Percentiles rank a stretch among this genome's conserved stretches.
Evolutionary conservation across 2,888 invertebrate species (phyloP).

Genomic region (Leucania comma): DNA sequence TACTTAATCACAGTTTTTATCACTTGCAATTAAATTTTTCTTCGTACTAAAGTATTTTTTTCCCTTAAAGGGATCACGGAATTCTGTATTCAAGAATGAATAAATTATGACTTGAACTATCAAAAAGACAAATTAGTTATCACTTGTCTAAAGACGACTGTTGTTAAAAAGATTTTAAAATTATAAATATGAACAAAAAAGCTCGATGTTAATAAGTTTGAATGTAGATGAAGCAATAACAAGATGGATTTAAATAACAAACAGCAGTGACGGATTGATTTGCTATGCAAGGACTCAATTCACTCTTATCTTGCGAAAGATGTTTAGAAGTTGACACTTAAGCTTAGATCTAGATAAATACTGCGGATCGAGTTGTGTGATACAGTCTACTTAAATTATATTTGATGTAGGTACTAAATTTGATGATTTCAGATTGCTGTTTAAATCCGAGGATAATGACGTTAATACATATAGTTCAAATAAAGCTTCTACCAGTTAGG

Average conservation of each 20-base stretch:
- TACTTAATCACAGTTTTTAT: constrained; percentile 32
- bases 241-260: constrained; percentile 46
- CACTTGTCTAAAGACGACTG: not conserved
- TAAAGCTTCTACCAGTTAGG: not conserved
- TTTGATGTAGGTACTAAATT: not conserved
- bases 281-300: constrained; percentile 37
- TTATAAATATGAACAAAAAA: not conserved
- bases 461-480: not conserved
- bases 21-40: constrained; percentile 18
- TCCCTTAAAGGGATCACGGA: constrained; percentile 15
- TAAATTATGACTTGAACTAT: not conserved
- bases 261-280: constrained; percentile 32
- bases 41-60: constrained; percentile 1
- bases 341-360: constrained; percentile 19
- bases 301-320: constrained; percentile 33
- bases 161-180: not conserved
- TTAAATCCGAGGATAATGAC: too few relatives aligned
- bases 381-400: not conserved
- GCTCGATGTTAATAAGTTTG: constrained; percentile 1
- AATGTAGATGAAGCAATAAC: constrained; percentile 35
- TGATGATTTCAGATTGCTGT: too few relatives aligned
- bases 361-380: not conserved
- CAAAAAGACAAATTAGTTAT: not conserved
- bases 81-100: constrained; percentile 5
- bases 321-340: constrained; percentile 20